Percentiles rank a stretch among this genome's conserved stretches.
Evolutionary conservation across 2,797 vertebrate species (phyloP).

Genomic region (Myiotriccus ornatus): DNA sequence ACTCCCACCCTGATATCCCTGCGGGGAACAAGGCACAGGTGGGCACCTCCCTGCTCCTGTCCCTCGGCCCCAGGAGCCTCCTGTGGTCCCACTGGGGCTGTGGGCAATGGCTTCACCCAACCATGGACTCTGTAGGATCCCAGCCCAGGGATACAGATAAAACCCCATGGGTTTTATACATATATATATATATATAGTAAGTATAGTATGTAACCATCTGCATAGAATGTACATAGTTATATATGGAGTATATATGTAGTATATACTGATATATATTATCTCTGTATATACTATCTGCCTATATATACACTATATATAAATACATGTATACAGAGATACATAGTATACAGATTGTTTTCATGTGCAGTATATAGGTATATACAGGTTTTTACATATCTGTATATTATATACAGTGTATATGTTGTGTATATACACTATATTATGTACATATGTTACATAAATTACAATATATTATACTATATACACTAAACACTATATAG

Average conservation of each 20-base stretch:
- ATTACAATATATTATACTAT: background rate
- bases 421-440: background rate
- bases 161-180: background rate
- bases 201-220: background rate
- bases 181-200: background rate
- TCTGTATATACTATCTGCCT: background rate
- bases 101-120: background rate
- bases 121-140: background rate
- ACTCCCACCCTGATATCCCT: accelerated
- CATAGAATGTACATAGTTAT: no score
- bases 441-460: background rate
- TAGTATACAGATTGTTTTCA: background rate
- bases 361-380: background rate
- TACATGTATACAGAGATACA: background rate
- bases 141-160: background rate
- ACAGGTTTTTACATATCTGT: background rate
- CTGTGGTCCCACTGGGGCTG: background rate
- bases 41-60: background rate
- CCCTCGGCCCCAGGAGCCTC: background rate
- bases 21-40: accelerated
- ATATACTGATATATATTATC: background rate
- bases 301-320: background rate
- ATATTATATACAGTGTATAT: background rate
- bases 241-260: background rate
- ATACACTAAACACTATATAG: background rate